Conservation (phyloP, 2,888 invertebrate species). For the Cantharis rustica region DNA sequence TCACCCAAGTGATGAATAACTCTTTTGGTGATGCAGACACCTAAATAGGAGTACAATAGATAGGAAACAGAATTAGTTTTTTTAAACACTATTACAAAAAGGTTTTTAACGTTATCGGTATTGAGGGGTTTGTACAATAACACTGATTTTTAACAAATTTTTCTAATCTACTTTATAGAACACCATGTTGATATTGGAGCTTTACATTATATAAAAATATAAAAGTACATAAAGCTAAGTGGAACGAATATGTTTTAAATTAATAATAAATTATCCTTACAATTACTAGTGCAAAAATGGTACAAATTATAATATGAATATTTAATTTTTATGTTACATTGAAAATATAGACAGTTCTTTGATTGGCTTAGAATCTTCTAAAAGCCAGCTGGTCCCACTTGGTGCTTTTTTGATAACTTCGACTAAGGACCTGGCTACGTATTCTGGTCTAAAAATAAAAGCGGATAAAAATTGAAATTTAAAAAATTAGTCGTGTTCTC, state of each 20-base stretch:
- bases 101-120: background rate
- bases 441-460: constrained; percentile 66
- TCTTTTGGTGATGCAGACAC: background rate
- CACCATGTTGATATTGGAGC: background rate
- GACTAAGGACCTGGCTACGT: constrained; percentile 69
- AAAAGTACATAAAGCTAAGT: background rate
- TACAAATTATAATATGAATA: constrained; percentile 5
- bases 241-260: background rate
- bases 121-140: background rate
- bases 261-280: background rate
- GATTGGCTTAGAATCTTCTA: constrained; percentile 69
- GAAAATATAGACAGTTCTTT: constrained; percentile 58
- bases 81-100: background rate
- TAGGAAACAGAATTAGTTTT: background rate
- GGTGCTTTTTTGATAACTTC: constrained; percentile 69
- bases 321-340: background rate
- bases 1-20: background rate
- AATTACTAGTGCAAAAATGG: constrained; percentile 5
- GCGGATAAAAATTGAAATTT: constrained; percentile 2
- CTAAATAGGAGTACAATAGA: background rate
- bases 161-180: background rate
- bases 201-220: background rate
- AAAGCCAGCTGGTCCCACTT: constrained; percentile 75
- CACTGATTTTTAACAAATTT: background rate
- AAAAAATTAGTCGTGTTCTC: constrained; percentile 38